Base-by-base conservation (phyloP, 2,113 vertebrate species). In the Oreocharis arfaki region DNA sequence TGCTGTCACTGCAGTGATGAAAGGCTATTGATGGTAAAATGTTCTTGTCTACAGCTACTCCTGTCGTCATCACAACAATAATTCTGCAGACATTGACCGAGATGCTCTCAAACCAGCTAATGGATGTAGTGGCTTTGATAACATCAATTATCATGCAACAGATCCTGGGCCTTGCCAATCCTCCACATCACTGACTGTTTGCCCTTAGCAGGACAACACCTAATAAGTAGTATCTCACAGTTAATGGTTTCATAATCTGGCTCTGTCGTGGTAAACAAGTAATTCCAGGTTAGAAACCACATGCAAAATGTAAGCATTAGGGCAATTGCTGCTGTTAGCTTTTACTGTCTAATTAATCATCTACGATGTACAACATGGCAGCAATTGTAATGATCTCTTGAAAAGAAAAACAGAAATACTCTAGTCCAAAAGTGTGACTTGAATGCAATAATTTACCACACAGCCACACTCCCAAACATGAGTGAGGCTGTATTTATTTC, bases 401-500 rank as follows among this genome's bases (percentile, higher is more conserved):
- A 63, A 75, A 97, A 81, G 59, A 28, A 44, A 80, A 89, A 64
- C 63, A 87, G 52, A 74, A 92, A 70, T 71, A 70, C 17, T 70
- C 30, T 39, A 18, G 41, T 96, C 78, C 21, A 26, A 60, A 77
- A 71, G 10, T 47, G 26, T 84, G 35, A 50, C 14, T 61, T 81
- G 69, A 89, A 55, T 84, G 63, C 68, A 96, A 67, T 89, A 74
- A 96, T 98, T 98, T 97, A 95, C 87, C 95, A 77, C 64, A 76
- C 23, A 74, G 4, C n/a, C 77, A 68, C 93, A 80, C 87, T 85
- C n/a, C 96, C 95, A 93, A 89, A 90, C 63, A n/a, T 90, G 95
- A 97, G 94, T 97, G 91, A 74, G 89, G 88, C 85, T 83, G 27
- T 90, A 95, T 96, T 94, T 92, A 82, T 94, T 88, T 97, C 55